These are phyloP conservation scores for Cichlasoma orientale DNA, from an alignment of 2,797 vertebrate genomes.

Conservation along the genomic window DNA sequence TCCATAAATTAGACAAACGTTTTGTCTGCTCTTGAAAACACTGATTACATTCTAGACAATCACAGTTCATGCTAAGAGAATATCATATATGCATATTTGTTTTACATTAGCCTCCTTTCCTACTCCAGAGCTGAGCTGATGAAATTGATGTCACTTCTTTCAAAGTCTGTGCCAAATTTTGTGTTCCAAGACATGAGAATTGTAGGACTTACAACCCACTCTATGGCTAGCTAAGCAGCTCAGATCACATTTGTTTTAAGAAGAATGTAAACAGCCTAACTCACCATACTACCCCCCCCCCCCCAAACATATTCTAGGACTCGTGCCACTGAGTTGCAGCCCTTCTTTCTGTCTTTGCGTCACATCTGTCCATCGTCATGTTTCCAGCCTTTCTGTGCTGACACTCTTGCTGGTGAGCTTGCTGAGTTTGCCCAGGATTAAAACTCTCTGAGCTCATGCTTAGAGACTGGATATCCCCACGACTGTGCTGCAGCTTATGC, in stretches of 20 bases:
- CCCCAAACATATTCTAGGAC: neutral
- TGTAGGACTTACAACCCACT: neutral
- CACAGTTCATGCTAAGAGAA: neutral
- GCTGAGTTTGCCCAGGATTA: conserved; percentile 67
- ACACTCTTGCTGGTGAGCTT: conserved; percentile 42
- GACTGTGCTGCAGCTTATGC: conserved; percentile 55
- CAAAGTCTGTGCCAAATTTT: neutral
- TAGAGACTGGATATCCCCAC: conserved; percentile 56
- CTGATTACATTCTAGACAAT: neutral
- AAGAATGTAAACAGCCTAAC: neutral
- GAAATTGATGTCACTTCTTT: neutral
- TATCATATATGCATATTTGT: neutral
- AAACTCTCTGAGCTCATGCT: conserved; percentile 62
- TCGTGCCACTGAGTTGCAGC: neutral
- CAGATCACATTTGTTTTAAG: neutral
- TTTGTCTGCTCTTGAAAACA: neutral
- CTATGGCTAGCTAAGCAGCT: neutral
- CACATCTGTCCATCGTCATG: conserved; percentile 44
- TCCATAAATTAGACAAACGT: neutral
- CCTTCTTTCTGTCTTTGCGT: conserved; percentile 13
- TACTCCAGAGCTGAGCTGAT: neutral
- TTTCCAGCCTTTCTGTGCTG: conserved; percentile 43
- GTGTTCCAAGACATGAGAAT: neutral
- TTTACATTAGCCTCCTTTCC: neutral
- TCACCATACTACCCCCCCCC: neutral